Evolutionary conservation across 2,888 invertebrate species (phyloP).

Genomic region (Papilio elwesi): DNA sequence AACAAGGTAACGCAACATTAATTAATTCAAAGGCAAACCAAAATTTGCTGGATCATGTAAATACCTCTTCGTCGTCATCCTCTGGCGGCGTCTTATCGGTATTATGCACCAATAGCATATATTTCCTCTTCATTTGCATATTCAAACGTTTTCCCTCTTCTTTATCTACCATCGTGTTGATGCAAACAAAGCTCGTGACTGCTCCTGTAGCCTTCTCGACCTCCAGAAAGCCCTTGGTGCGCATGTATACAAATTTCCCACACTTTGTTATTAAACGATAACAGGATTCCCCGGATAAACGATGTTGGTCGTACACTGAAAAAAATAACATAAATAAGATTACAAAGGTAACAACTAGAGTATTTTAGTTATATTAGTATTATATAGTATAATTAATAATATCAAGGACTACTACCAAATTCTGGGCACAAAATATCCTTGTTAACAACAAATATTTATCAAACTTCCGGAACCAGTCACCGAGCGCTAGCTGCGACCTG

Average conservation of each 20-base stretch:
- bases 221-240: slow-evolving; percentile 92
- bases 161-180: slow-evolving; percentile 89
- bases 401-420: too few species aligned
- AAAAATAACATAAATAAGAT: neutral
- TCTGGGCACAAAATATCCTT: too few species aligned
- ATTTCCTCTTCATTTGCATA: slow-evolving; percentile 89
- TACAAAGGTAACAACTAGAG: too few species aligned
- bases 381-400: too few species aligned
- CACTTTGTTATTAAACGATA: slow-evolving; percentile 92
- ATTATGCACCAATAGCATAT: slow-evolving; percentile 81
- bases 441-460: too few species aligned
- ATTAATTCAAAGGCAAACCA: too few species aligned
- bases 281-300: slow-evolving; percentile 91
- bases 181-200: slow-evolving; percentile 92
- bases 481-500: too few species aligned
- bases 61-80: slow-evolving; percentile 50
- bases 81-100: slow-evolving; percentile 45
- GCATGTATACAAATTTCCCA: slow-evolving; percentile 91
- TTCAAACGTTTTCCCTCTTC: slow-evolving; percentile 88
- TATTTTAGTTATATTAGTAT: too few species aligned
- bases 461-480: too few species aligned
- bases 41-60: too few species aligned
- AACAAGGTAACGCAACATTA: too few species aligned
- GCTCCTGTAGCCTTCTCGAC: slow-evolving; percentile 88
- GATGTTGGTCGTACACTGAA: slow-evolving; percentile 90